phyloP scores from a whole-genome alignment of 2,888 invertebrate species.

The Rugalucina vietnamica region DNA sequence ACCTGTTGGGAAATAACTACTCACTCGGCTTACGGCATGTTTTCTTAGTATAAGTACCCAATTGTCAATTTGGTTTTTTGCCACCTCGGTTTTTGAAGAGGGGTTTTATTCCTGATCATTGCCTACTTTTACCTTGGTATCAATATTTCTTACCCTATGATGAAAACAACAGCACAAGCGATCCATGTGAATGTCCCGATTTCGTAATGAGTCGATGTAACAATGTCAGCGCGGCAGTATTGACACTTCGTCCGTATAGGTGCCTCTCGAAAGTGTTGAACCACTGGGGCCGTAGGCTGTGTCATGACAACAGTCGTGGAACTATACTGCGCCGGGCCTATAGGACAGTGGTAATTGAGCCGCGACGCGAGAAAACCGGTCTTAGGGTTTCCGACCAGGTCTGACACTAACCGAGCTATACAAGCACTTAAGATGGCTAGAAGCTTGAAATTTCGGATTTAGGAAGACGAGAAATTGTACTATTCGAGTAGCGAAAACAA shows the following conservation, averaged over 20 bases:
- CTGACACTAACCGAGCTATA: too few relatives aligned
- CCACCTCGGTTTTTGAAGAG: too few relatives aligned
- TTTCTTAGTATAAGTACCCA: too few relatives aligned
- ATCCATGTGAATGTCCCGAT: background rate
- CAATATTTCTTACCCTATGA: background rate
- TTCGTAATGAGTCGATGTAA: background rate
- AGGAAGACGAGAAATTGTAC: too few relatives aligned
- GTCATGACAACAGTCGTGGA: background rate
- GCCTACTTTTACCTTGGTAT: too few relatives aligned
- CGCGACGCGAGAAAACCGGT: background rate
- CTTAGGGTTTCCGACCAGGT: background rate
- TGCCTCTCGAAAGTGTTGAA: background rate
- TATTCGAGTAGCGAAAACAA: too few relatives aligned
- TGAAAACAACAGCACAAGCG: background rate
- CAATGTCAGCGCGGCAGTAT: background rate
- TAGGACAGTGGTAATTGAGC: background rate
- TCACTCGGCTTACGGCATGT: too few relatives aligned
- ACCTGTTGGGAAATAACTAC: too few relatives aligned
- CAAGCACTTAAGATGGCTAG: too few relatives aligned
- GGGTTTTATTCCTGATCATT: too few relatives aligned
- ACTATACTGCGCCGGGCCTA: background rate
- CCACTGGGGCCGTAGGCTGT: background rate
- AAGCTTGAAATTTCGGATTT: too few relatives aligned
- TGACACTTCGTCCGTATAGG: background rate
- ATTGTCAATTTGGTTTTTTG: too few relatives aligned